Evolutionary conservation across 2,797 vertebrate genomes (phyloP).

Genomic region (Hozukius guyotensis): DNA sequence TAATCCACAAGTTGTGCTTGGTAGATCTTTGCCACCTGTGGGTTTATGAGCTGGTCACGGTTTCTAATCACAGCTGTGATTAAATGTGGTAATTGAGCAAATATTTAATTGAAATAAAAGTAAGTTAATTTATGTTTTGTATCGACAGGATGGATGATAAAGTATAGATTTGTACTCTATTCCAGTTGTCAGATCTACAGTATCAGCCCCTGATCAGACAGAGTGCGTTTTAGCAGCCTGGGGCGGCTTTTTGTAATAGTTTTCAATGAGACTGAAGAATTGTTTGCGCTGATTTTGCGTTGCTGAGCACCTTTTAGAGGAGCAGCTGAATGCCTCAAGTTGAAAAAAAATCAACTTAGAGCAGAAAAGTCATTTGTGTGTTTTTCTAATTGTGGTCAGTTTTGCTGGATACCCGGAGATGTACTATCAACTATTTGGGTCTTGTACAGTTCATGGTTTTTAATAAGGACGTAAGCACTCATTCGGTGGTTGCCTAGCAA

Average conservation of each 20-base stretch:
- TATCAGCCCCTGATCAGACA: rapidly evolving
- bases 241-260: rapidly evolving
- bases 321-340: background rate
- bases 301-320: no score
- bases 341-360: background rate
- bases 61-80: background rate
- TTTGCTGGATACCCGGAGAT: background rate
- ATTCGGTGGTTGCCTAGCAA: no score
- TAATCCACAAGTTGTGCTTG: background rate
- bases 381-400: background rate
- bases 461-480: no score
- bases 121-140: background rate
- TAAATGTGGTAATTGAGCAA: background rate
- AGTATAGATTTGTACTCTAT: background rate
- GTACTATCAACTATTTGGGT: background rate
- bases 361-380: background rate
- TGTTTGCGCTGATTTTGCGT: no score
- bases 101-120: background rate
- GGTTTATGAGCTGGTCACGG: background rate
- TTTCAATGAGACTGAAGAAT: no score
- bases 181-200: background rate
- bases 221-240: background rate
- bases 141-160: background rate
- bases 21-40: background rate
- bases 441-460: background rate